Percentiles rank a stretch among this genome's conserved stretches.
Evolutionary conservation across 53 echinoderm and acorn worm genomes (phyloP).

Genomic region (Paracentrotus lividus): DNA sequence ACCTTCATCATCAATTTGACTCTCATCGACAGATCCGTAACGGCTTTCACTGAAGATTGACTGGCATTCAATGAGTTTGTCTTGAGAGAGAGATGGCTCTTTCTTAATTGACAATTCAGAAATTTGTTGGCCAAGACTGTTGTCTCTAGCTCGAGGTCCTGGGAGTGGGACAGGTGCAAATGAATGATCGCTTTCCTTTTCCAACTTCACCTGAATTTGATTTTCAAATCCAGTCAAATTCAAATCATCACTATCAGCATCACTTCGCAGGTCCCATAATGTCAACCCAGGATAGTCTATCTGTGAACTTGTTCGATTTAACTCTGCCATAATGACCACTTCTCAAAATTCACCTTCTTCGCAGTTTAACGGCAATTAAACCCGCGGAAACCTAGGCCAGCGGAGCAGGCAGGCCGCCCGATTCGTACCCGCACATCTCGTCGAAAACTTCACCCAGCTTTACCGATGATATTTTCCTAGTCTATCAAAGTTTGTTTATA

Average conservation of each 20-base stretch:
- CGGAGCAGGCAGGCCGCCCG: neutral
- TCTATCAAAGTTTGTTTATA: too few species aligned
- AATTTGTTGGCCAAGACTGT: neutral
- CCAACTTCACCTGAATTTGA: neutral
- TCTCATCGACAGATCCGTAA: neutral
- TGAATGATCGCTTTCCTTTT: neutral
- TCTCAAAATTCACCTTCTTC: too few species aligned
- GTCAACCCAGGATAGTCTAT: neutral
- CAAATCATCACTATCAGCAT: neutral
- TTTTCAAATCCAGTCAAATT: neutral
- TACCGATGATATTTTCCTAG: too few species aligned
- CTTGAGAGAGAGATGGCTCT: neutral
- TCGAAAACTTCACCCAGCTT: too few species aligned
- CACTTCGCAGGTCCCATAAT: conserved; percentile 1
- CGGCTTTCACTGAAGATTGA: neutral
- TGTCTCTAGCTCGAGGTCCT: neutral
- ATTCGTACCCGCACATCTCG: neutral
- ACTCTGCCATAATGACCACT: neutral
- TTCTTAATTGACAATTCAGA: neutral
- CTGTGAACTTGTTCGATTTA: neutral
- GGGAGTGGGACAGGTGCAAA: neutral
- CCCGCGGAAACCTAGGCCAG: neutral
- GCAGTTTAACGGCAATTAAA: too few species aligned
- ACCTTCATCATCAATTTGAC: conserved; percentile 14
- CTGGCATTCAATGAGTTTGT: neutral